phyloP scores from a whole-genome alignment of 1,140 invertebrate species.

The Drosophila littoralis region DNA sequence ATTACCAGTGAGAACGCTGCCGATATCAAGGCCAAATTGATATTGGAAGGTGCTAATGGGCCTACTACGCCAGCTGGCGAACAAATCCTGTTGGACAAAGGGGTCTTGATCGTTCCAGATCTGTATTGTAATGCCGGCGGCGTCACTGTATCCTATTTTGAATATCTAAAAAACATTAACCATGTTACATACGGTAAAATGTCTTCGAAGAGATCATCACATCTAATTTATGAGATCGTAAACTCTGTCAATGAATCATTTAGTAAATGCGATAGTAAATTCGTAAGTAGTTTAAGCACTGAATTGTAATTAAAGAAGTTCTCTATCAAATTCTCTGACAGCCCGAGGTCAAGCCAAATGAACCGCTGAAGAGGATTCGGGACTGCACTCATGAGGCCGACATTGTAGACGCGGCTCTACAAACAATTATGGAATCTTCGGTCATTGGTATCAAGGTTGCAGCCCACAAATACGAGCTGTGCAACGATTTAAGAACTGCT shows the following conservation, averaged over 20 bases:
- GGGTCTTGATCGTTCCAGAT: slow-evolving; percentile 93
- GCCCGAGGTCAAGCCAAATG: slow-evolving; percentile 86
- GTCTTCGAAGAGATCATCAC: slow-evolving; percentile 86
- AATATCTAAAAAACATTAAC: slow-evolving; percentile 96
- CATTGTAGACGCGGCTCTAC: slow-evolving; percentile 92
- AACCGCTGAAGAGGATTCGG: slow-evolving; percentile 86
- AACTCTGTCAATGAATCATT: slow-evolving; percentile 72
- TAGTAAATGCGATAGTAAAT: background rate
- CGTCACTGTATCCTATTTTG: slow-evolving; percentile 96
- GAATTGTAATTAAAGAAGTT: too few relatives aligned
- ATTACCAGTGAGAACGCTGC: slow-evolving; percentile 91
- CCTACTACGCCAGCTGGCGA: slow-evolving; percentile 94
- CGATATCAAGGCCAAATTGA: slow-evolving; percentile 90
- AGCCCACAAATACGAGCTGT: slow-evolving; percentile 89
- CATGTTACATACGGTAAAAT: slow-evolving; percentile 95
- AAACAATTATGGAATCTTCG: slow-evolving; percentile 93
- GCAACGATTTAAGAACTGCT: slow-evolving; percentile 92
- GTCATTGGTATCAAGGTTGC: slow-evolving; percentile 89
- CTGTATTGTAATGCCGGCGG: slow-evolving; percentile 94
- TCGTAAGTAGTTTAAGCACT: slow-evolving; percentile 28
- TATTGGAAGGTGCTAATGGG: slow-evolving; percentile 94
- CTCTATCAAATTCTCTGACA: background rate
- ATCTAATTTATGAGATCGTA: slow-evolving; percentile 59
- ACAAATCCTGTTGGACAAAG: slow-evolving; percentile 89
- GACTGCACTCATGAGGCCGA: slow-evolving; percentile 89